Base-by-base conservation (phyloP, 2,888 invertebrate species). In the Sphinx pinastri region DNA sequence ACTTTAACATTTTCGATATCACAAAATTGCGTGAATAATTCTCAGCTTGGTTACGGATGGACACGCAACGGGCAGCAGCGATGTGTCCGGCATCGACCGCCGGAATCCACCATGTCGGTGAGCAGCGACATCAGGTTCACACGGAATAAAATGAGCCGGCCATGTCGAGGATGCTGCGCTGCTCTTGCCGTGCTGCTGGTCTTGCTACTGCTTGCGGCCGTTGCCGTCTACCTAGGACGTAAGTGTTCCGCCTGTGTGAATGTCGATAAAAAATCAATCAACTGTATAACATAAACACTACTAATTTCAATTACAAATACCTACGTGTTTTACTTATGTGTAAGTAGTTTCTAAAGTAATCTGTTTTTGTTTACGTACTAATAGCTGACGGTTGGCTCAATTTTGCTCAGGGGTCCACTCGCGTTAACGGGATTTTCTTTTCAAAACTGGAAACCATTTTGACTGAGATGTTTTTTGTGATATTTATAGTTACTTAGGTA, bases 51-150 rank as follows among this genome's bases (percentile, higher is more conserved):
- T 14, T 94, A 92, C 73, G 92, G 92, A 5, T 93, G 93, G 93
- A 81, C 91, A 4, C 88, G 89, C 60, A 88, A 78, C 74, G 88
- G 87, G 12, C 86, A 87, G 73, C 86, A 89, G 70, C 84, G 92
- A 25, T 91, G 93, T 75, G 86, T 88, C 73, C 83, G 88, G 68
- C 91, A 92, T 77, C 87, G 91, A 12, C 92, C 93, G 66, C 96
- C 97, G 55, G 97, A 97, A 88, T 97, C 97, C 52, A 97, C 97
- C 71, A 91, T 97, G 80, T 97, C 98, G 0, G 97, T 97, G 77
- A 97, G 97, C 94, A 98, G 98, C 80, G 98, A 98, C 90, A 98
- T 98, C 86, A 95, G 98, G 77, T 98, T 98, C 90, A 98, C 98
- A 16, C 95, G 97, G 69, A 96, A 97, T 81, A 98, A 98, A 91